Evolutionary conservation across 2,888 invertebrate genomes (phyloP), one percentile per base, ranked within the genome.

Genomic region (Pachymerium ferrugineum): DNA sequence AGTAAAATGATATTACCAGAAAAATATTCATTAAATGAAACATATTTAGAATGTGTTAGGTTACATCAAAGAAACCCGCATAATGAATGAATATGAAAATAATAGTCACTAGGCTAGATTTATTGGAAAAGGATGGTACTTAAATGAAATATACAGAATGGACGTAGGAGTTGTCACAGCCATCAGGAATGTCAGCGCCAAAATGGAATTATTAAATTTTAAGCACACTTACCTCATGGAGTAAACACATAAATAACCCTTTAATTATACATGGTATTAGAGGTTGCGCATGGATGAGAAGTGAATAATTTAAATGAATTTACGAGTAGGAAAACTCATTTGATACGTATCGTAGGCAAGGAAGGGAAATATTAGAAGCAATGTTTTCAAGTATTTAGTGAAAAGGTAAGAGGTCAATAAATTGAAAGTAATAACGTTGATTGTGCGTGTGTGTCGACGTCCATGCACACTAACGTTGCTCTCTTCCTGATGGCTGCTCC

Each of bases 191-290:
- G 47, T 47, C 47, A 47, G 47, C 47, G n/a, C 25, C 28, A 62
- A 62, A 62, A 38, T 25, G 62, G n/a, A 62, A 62, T 62, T 62
- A 62, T 62, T 8, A 62, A 62, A 62, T 62, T 28, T 62, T 62
- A 62, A 62, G n/a, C 25, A 28, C 62, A 62, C 62, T 62, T 62
- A 62, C 28, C 12, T 3, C 62, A 28, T 25, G 28, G 62, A 62
- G 62, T 62, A 62, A 62, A 62, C 62, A 62, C 62, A 62, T 62
- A 62, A 62, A 62, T 62, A 28, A 62, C 1, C 62, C 28, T 62
- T 62, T 62, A 62, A 25, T 62, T 62, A 25, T 62, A 12, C 28
- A 62, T 62, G 22, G 4, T 28, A 25, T 62, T 62, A 8, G 25
- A 25, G 62, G n/a, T n/a, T n/a, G n/a, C n/a, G n/a, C n/a, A n/a